phyloP scores from a whole-genome alignment of 2,888 invertebrate genomes.

The Matsumyia berberina region DNA sequence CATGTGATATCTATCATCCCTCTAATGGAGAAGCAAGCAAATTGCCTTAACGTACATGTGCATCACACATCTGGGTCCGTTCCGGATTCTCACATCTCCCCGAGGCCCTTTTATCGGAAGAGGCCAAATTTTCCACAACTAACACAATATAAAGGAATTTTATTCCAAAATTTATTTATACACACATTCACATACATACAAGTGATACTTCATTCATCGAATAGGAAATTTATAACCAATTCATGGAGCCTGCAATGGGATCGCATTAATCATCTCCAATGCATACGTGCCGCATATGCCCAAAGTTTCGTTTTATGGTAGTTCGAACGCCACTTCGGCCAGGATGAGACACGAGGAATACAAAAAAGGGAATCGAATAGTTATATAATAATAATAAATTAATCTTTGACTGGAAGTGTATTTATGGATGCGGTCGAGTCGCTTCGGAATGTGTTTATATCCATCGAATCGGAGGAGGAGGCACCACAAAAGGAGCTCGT shows the following conservation, averaged over 20 bases:
- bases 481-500: neutral
- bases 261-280: slow-evolving; percentile 58
- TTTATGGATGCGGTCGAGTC: slow-evolving; percentile 51
- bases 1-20: slow-evolving; percentile 48
- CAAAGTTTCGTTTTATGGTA: slow-evolving; percentile 14
- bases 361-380: slow-evolving; percentile 48
- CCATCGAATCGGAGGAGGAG: slow-evolving; percentile 18
- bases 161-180: slow-evolving; percentile 46
- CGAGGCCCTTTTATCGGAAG: slow-evolving; percentile 55
- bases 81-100: slow-evolving; percentile 45
- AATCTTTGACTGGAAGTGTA: slow-evolving; percentile 56
- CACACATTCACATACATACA: neutral
- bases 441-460: slow-evolving; percentile 28
- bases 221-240: slow-evolving; percentile 59
- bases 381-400: slow-evolving; percentile 66
- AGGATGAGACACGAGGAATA: slow-evolving; percentile 13
- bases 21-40: slow-evolving; percentile 10
- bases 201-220: slow-evolving; percentile 26
- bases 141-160: slow-evolving; percentile 42
- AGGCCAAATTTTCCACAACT: slow-evolving; percentile 46
- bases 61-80: slow-evolving; percentile 28
- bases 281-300: slow-evolving; percentile 58
- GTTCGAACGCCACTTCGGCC: slow-evolving; percentile 13
- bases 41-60: slow-evolving; percentile 6
- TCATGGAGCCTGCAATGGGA: slow-evolving; percentile 57